A percentile compares a stretch with the other conserved stretches of the same genome.
These are phyloP conservation scores for Cossypha caffra DNA, from an alignment of 2,797 vertebrate genomes.

Conservation along the genomic window DNA sequence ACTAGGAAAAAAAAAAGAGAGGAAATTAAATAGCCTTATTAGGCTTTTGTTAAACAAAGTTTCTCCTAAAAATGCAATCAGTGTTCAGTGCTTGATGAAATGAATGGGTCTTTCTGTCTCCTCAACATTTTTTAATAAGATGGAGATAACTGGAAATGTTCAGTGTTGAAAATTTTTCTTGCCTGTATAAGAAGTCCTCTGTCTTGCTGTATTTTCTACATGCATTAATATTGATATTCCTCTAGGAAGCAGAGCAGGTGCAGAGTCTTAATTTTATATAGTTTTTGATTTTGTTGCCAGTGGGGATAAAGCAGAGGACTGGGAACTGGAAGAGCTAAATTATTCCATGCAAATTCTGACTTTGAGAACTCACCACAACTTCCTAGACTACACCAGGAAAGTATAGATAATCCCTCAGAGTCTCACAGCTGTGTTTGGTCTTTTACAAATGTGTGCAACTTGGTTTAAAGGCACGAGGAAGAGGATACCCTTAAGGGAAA, in stretches of 20 bases:
- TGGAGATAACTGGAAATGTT: constrained; percentile 26
- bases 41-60: constrained; percentile 21
- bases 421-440: background rate
- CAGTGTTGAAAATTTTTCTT: constrained; percentile 27
- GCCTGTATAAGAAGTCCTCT: constrained; percentile 20
- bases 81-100: background rate
- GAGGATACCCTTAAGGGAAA: background rate
- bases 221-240: constrained; percentile 13
- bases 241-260: constrained; percentile 52
- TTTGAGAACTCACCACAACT: constrained; percentile 10
- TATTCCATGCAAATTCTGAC: constrained; percentile 14
- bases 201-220: constrained; percentile 1
- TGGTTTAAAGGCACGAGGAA: background rate
- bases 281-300: constrained; percentile 36
- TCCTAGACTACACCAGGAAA: constrained; percentile 10
- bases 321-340: constrained; percentile 7
- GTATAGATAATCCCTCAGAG: background rate
- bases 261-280: constrained; percentile 34
- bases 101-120: constrained; percentile 46
- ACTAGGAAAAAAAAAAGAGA: background rate
- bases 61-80: constrained; percentile 15
- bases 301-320: background rate
- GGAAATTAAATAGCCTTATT: background rate
- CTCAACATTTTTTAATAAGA: constrained; percentile 13
- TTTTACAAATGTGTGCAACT: background rate